Conservation (phyloP, 2,888 invertebrate species). For the Campaea margaritaria region DNA sequence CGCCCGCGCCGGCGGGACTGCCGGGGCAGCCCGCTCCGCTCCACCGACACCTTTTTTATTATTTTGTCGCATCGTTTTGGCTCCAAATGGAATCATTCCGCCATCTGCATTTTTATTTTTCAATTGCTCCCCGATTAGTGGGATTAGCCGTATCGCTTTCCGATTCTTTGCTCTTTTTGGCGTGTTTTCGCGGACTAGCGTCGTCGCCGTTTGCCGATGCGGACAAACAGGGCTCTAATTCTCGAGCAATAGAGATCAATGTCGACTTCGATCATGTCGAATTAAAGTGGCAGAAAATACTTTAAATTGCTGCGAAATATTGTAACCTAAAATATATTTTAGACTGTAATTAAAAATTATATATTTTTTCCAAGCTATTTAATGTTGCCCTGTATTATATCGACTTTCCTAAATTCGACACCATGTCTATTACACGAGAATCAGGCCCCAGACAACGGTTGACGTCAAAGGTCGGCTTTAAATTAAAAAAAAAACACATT, state of each 20-base stretch:
- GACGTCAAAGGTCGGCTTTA: constrained; percentile 55
- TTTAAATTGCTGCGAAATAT: no score
- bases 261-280: no score
- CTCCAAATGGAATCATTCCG: constrained; percentile 84
- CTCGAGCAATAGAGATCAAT: no score
- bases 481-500: constrained; percentile 44
- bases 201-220: constrained; percentile 40
- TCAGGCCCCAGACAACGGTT: constrained; percentile 19
- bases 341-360: no score
- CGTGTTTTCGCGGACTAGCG: constrained; percentile 74
- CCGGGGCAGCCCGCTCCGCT: constrained; percentile 72
- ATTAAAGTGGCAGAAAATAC: no score
- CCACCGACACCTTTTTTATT: constrained; percentile 81
- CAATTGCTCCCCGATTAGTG: constrained; percentile 85
- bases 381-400: no score
- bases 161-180: constrained; percentile 82
- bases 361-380: no score
- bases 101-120: constrained; percentile 86
- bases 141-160: constrained; percentile 84
- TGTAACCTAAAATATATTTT: no score
- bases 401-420: no score
- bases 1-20: constrained; percentile 49
- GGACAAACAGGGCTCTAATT: constrained; percentile 16
- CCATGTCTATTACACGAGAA: background rate
- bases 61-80: constrained; percentile 86